A percentile compares a stretch with the other conserved stretches of the same genome.
phyloP scores from a whole-genome alignment of 2,797 vertebrate genomes.

The Labroides dimidiatus region DNA sequence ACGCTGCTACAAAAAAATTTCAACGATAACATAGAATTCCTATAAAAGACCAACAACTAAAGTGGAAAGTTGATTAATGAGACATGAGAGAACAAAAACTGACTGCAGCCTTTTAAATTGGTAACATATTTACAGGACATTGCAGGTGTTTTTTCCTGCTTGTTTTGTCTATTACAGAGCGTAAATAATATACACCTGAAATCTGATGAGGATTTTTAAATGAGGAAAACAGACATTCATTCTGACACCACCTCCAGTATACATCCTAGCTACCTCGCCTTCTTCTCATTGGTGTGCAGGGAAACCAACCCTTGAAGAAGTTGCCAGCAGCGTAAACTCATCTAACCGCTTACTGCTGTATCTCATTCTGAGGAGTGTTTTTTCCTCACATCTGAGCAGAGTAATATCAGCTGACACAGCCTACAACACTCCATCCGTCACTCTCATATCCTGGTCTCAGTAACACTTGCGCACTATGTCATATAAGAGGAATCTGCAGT shows the following conservation, averaged over 20 bases:
- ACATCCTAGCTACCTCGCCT: constrained; percentile 3
- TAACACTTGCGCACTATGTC: constrained; percentile 65
- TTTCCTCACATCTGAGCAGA: constrained; percentile 60
- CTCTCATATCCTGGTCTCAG: constrained; percentile 58
- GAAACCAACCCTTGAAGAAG: constrained; percentile 32
- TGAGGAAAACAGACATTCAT: background rate
- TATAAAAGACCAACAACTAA: too few relatives aligned
- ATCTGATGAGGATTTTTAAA: background rate
- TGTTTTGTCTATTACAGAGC: too few relatives aligned
- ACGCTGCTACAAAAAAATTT: too few relatives aligned
- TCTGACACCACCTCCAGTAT: constrained; percentile 15
- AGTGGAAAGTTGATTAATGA: too few relatives aligned
- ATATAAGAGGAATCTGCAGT: constrained; percentile 61
- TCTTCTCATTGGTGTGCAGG: constrained; percentile 20
- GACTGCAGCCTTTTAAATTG: too few relatives aligned
- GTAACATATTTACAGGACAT: background rate
- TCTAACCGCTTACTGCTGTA: constrained; percentile 51
- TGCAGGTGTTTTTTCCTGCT: background rate
- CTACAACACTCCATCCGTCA: constrained; percentile 57
- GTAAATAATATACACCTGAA: background rate
- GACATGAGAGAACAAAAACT: too few relatives aligned
- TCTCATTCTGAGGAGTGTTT: constrained; percentile 70
- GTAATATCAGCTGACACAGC: constrained; percentile 72
- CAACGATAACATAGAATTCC: too few relatives aligned
- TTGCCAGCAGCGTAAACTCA: constrained; percentile 58